Percentiles rank a stretch among this genome's conserved stretches.
Conservation (phyloP, 1,140 invertebrate species). For the Drosophila jambulina region DNA sequence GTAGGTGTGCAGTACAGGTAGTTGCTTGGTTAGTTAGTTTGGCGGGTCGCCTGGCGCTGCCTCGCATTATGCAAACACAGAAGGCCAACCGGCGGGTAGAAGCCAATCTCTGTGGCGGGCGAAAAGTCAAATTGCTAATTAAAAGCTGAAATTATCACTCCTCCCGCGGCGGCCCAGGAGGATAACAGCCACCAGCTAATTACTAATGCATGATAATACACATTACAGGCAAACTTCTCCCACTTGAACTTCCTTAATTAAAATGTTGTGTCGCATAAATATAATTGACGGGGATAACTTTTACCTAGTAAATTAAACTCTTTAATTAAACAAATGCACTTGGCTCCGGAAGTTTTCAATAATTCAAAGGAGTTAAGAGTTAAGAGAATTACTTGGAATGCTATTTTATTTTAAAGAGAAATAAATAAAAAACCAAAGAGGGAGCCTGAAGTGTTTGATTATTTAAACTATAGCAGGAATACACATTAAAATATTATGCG, state of each 20-base stretch:
- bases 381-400: background rate
- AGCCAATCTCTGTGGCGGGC: slow-evolving; percentile 48
- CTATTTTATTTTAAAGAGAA: too few species aligned
- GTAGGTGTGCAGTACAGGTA: slow-evolving; percentile 12
- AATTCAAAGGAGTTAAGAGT: background rate
- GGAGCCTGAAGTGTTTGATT: too few species aligned
- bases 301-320: background rate
- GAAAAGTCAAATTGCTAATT: slow-evolving; percentile 70
- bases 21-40: slow-evolving; percentile 3
- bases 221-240: slow-evolving; percentile 17
- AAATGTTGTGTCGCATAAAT: background rate
- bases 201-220: slow-evolving; percentile 48
- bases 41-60: slow-evolving; percentile 7
- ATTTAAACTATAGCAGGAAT: too few species aligned
- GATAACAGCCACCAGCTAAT: slow-evolving; percentile 50
- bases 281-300: background rate
- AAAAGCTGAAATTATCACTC: slow-evolving; percentile 50
- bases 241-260: slow-evolving; percentile 15
- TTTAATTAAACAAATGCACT: background rate
- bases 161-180: slow-evolving; percentile 3
- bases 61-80: slow-evolving; percentile 52
- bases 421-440: too few species aligned
- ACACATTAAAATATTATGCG: too few species aligned
- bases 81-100: slow-evolving; percentile 41
- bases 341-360: background rate